A percentile compares a stretch with the other conserved stretches of the same genome.
Evolutionary conservation across 2,797 vertebrate genomes (phyloP).

Genomic region (Luscinia megarhynchos): DNA sequence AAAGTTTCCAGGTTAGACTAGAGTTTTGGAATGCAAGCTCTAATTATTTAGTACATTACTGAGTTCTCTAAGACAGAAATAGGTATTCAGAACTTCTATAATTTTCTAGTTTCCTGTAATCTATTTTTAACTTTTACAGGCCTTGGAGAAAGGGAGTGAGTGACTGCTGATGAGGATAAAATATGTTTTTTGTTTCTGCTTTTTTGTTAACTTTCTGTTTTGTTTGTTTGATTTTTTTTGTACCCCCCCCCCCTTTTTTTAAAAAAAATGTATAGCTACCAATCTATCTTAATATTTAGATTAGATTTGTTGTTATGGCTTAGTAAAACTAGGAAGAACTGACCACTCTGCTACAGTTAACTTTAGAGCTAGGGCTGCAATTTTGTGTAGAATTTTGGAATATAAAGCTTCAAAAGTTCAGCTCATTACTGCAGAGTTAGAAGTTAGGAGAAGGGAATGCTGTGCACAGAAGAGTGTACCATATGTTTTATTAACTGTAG

Average conservation of each 20-base stretch:
- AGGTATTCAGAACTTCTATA: not conserved
- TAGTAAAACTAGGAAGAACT: not conserved
- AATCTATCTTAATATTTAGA: not conserved
- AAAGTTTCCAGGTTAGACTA: not conserved
- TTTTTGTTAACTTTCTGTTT: not conserved
- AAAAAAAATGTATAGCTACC: not conserved
- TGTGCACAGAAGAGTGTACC: not conserved
- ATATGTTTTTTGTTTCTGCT: not conserved
- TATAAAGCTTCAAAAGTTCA: not conserved
- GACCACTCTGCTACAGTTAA: not conserved
- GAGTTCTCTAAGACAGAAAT: not conserved
- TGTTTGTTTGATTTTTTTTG: too few relatives aligned
- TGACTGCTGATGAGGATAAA: not conserved
- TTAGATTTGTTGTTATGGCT: not conserved
- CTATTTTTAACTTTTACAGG: not conserved
- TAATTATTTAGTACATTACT: not conserved
- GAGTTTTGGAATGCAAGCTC: not conserved
- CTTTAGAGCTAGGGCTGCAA: not conserved
- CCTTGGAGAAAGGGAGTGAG: not conserved
- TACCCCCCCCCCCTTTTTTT: not conserved
- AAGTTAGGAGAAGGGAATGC: not conserved
- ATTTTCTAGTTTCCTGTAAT: not conserved
- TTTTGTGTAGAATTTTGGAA: not conserved
- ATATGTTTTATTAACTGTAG: not conserved
- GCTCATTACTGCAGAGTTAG: not conserved